Evolutionary conservation across 53 echinoderm and acorn worm species (phyloP), one percentile per base, ranked within the genome.

Genomic region (Holothuria leucospilota): DNA sequence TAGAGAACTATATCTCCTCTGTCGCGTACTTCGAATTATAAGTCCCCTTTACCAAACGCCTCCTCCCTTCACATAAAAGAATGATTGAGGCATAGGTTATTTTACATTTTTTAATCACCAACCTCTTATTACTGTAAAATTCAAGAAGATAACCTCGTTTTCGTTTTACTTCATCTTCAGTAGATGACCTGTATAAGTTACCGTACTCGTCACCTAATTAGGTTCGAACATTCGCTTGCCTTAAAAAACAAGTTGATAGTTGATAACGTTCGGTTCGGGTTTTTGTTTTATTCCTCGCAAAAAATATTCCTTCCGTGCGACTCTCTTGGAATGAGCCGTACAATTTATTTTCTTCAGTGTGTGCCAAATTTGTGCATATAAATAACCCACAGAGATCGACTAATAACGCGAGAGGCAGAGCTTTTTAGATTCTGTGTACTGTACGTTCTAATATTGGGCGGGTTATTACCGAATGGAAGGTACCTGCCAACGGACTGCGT

Each of bases 361-460:
- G 56, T 38, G 78, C 29, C 59, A 78, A 78, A 58, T 59, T 59
- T 78, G 59, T 51, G 27, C 28, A 80, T 77, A 77, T 80, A 80
- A 80, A 80, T 80, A 80, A 67, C 52, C 80, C 80, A 26, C 15
- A 14, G 28, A 20, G 80, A 80, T 67, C 27, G 67, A 29, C 16
- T 56, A 56, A 56, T 56, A 56, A 56, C 56, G 56, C 56, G 18
- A 56, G 16, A 56, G 15, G 56, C 56, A 56, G 56, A 56, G 56
- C 1, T 56, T 56, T 56, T 56, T 56, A 10, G 56, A 56, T 56
- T 15, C 18, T 56, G 18, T 56, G 56, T 56, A 56, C 56, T 56
- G 56, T 18, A 18, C 75, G 51, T 75, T 75, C 26, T 75, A 52
- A 16, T 75, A 52, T 49, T 75, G 51, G 75, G 60, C 56, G 80